Evolutionary conservation across 2,888 invertebrate genomes (phyloP).

Genomic region (Leptopilina drosophilae): DNA sequence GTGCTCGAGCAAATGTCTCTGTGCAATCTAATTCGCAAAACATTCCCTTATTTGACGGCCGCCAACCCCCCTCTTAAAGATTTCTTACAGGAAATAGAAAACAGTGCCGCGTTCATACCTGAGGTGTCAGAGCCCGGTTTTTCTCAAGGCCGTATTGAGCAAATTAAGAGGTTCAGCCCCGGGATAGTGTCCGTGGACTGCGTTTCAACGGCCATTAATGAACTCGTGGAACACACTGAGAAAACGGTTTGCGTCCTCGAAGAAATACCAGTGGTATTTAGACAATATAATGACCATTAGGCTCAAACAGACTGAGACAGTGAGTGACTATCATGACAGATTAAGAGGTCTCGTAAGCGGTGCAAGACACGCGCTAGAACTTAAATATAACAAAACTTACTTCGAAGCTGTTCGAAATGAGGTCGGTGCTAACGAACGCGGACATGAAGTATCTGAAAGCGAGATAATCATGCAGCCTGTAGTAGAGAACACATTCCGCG

Average conservation of each 20-base stretch:
- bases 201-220: not conserved
- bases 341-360: not conserved
- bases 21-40: not conserved
- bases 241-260: not conserved
- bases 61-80: not conserved
- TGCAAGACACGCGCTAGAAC: not conserved
- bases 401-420: not conserved
- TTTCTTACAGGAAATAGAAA: not conserved
- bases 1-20: not conserved
- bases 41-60: not conserved
- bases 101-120: not conserved
- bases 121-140: not conserved
- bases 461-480: too few species aligned
- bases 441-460: too few species aligned
- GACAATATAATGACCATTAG: not conserved
- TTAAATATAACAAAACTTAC: not conserved
- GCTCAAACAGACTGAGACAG: not conserved
- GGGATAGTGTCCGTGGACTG: not conserved
- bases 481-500: too few species aligned
- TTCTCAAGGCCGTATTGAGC: not conserved
- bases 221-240: not conserved
- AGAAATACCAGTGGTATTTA: not conserved
- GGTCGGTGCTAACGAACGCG: too few species aligned
- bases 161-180: not conserved
- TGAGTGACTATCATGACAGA: not conserved